A percentile compares a stretch with the other conserved stretches of the same genome.
These are phyloP conservation scores for Anthoscopus minutus DNA, from an alignment of 2,113 vertebrate genomes.

Conservation along the genomic window DNA sequence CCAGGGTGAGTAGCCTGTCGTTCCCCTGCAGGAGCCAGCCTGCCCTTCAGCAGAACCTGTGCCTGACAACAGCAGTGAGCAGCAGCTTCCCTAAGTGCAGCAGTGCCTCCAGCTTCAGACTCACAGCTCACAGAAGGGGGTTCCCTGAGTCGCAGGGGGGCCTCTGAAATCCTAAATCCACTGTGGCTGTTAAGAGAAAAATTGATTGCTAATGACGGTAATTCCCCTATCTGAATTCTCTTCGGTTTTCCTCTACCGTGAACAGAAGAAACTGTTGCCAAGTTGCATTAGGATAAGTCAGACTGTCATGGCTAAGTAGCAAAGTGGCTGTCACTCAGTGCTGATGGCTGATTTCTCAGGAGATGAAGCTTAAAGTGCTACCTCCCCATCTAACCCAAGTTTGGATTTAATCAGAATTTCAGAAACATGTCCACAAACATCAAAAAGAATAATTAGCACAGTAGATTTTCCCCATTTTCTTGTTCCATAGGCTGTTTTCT, in stretches of 20 bases:
- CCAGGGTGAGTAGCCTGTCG: not conserved
- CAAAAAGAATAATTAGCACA: not conserved
- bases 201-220: constrained; percentile 22
- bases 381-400: not conserved
- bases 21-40: not conserved
- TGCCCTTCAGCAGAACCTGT: not conserved
- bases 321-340: not conserved
- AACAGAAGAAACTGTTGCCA: constrained; percentile 15
- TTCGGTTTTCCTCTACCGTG: not conserved
- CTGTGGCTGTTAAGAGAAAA: constrained; percentile 17
- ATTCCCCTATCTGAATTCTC: constrained; percentile 47
- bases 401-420: not conserved
- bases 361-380: not conserved
- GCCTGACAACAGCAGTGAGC: not conserved
- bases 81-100: not conserved
- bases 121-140: not conserved
- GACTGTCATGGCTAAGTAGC: constrained; percentile 28
- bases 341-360: constrained; percentile 28
- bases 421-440: not conserved
- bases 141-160: not conserved
- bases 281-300: constrained; percentile 42
- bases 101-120: not conserved
- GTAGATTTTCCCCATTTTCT: not conserved
- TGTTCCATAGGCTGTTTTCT: not conserved
- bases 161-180: not conserved